phyloP scores from a whole-genome alignment of 2,888 invertebrate species.

The Drosophila algonquin region DNA sequence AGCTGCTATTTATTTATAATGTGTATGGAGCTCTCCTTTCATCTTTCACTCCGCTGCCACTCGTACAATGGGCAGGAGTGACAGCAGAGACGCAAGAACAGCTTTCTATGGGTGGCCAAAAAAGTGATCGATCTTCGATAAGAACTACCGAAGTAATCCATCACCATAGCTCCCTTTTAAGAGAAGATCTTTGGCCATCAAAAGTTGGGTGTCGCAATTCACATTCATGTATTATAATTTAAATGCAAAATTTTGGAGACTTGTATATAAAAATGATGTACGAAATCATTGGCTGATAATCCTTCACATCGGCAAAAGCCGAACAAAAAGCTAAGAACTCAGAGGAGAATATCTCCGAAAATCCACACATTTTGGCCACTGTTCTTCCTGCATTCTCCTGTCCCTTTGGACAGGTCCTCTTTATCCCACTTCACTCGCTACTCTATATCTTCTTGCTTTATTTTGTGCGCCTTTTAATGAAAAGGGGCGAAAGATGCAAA shows the following conservation, averaged over 20 bases:
- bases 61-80: constrained; percentile 43
- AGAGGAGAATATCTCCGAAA: background rate
- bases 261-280: too few relatives aligned
- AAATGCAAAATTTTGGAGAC: too few relatives aligned
- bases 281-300: too few relatives aligned
- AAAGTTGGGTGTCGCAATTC: background rate
- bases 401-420: constrained; percentile 9
- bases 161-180: background rate
- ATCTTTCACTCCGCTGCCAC: constrained; percentile 11
- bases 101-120: background rate
- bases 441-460: constrained; percentile 14
- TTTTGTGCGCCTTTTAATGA: constrained; percentile 39
- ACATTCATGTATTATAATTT: too few relatives aligned
- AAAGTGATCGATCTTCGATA: background rate
- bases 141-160: background rate
- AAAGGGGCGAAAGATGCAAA: constrained; percentile 59
- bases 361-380: constrained; percentile 10
- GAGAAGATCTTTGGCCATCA: background rate
- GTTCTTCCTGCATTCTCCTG: constrained; percentile 7
- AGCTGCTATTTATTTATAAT: constrained; percentile 71
- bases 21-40: constrained; percentile 35
- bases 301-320: too few relatives aligned
- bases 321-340: background rate
- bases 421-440: constrained; percentile 16
- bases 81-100: background rate